Base-by-base conservation (phyloP, 2,888 invertebrate genomes). In the Shargacucullia verbasci region DNA sequence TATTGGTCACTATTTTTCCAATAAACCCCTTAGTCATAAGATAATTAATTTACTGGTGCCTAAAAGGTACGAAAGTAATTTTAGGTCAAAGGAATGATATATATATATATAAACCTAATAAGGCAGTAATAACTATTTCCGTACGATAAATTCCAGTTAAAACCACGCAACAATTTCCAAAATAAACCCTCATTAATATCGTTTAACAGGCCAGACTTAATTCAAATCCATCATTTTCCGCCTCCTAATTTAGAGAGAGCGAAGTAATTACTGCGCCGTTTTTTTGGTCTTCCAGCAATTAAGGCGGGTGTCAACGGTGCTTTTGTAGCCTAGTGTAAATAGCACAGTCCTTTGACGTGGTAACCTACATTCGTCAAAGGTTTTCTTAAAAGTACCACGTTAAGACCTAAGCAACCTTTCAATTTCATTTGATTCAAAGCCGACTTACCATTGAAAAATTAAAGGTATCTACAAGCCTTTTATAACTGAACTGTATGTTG, bases 261-360 rank as follows among this genome's bases (percentile, higher is more conserved):
- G 25, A 41, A 52, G 59, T 54, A 66, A 66, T 66, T 70, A 60
- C 27, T 12, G 44, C 39, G 7, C 12, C 1, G 25, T 54, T 60
- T 70, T 53, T 65, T 43, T 13, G 20, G 9, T 14, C 15, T 29
- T 33, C 25, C 46, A 43, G 50, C 68, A 61, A 61, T 68, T 68
- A 47, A 68, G 47, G 10, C 8, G 6, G 15, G 46, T 29, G 29
- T 29, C 29, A 29, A 29, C 29, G 7, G 29, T 9, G 7, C 46
- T 55, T 39, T 34, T 46, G 41, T 27, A 13, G 33, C 46, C 20
- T 20, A 35, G 20, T 49, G 54, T 13, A 55, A 50, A 65, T 61
- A 47, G 54, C 38, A 39, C 35, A 43, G 45, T 27, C 9, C 12
- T 29, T 25, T 27, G 31, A 50, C n/a, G 41, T 50, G 12, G 35